Evolutionary conservation across 2,797 vertebrate species (phyloP).

Genomic region (Rhodeus uyekii): DNA sequence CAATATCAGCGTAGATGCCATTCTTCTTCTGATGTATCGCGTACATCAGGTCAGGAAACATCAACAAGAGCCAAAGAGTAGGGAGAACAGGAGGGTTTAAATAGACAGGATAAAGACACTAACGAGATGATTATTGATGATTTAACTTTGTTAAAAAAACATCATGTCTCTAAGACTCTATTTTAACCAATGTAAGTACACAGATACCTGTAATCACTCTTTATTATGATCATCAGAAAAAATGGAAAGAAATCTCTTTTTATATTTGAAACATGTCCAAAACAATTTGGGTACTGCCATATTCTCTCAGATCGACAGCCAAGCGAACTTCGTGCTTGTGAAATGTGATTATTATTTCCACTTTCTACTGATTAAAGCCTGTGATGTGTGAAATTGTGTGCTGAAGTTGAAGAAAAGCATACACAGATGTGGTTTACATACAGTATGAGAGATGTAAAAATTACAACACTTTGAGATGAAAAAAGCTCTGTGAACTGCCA

Average conservation of each 20-base stretch:
- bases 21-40: too few relatives aligned
- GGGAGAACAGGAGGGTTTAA: too few relatives aligned
- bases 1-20: too few relatives aligned
- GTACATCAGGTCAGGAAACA: too few relatives aligned
- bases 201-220: neutral
- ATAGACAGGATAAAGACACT: too few relatives aligned
- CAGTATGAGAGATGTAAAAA: conserved; percentile 2
- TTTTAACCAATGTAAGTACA: neutral
- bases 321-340: neutral
- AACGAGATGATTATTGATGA: too few relatives aligned
- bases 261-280: conserved; percentile 3
- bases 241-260: neutral
- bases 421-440: neutral
- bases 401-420: neutral
- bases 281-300: neutral
- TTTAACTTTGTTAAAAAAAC: too few relatives aligned
- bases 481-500: neutral
- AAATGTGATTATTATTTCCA: conserved; percentile 25
- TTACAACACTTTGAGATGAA: neutral
- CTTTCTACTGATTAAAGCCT: conserved; percentile 13
- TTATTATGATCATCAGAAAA: neutral
- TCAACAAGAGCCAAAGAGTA: too few relatives aligned
- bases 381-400: conserved; percentile 6
- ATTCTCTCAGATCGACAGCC: conserved; percentile 2
- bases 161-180: neutral